Conservation (phyloP, 2,797 vertebrate species). For the Melanotaenia parkinsoni region DNA sequence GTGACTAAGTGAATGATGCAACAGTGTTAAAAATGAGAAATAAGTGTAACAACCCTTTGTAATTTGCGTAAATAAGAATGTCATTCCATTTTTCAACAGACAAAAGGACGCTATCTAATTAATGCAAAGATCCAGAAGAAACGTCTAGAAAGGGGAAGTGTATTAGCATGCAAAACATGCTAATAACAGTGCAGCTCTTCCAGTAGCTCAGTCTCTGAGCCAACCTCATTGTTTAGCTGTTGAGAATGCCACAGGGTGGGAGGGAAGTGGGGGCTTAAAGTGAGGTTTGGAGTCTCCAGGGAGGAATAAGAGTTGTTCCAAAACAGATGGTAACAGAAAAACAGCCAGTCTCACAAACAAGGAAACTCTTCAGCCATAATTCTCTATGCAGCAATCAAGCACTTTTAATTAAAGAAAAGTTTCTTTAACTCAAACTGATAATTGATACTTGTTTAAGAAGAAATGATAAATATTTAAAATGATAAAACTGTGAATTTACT, state of each 20-base stretch:
- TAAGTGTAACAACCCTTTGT: constrained; percentile 10
- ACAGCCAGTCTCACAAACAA: not conserved
- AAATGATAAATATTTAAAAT: not conserved
- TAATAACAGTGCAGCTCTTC: constrained; percentile 37
- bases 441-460: not conserved
- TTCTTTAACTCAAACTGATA: not conserved
- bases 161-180: constrained; percentile 60
- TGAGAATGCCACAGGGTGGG: constrained; percentile 41
- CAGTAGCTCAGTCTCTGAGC: constrained; percentile 34
- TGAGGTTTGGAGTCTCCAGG: constrained; percentile 18
- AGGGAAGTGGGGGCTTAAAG: constrained; percentile 8
- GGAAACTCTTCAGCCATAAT: not conserved
- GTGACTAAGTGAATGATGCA: not conserved
- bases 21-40: constrained; percentile 10
- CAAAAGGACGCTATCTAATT: not conserved
- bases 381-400: not conserved
- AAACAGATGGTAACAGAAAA: constrained; percentile 22
- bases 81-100: constrained; percentile 7
- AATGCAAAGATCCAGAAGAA: constrained; percentile 25
- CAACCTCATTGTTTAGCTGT: constrained; percentile 54
- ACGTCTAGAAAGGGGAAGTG: constrained; percentile 26
- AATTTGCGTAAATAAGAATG: constrained; percentile 10
- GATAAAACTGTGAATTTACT: no score
- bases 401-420: not conserved
- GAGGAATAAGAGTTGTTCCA: constrained; percentile 25